Evolutionary conservation across 2,797 vertebrate genomes (phyloP), one percentile per base, ranked within the genome.

Genomic region (Chelon auratus): DNA sequence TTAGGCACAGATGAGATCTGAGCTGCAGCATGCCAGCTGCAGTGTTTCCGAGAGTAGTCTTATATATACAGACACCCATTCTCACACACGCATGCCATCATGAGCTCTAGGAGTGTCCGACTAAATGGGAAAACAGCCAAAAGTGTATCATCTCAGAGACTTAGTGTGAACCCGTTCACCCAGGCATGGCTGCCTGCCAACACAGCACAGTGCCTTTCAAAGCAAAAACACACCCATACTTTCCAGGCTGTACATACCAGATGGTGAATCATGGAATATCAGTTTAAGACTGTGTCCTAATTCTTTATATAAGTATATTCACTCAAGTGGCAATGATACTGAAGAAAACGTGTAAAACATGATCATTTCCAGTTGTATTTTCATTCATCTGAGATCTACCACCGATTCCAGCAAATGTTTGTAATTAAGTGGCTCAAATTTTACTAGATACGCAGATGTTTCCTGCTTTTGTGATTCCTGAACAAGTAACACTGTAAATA

Each of bases 151-250:
- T 47, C 30, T 33, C 0, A 10, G 5, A 12, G 18, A 9, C 37
- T 30, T 0, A 11, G 47, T 15, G 10, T 59, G 77, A 69, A 69
- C 72, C n/a, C 1, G 0, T 0, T 83, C 26, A 55, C 60, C 64
- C 52, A 0, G 1, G 26, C 15, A 33, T 6, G 0, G 60, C 30
- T 7, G 55, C 3, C 54, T 22, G 42, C 24, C 30, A 17, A 14
- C 22, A 26, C 39, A 20, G 33, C 12, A 24, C 3, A 20, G 43
- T 2, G 22, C 9, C 9, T 10, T 18, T 20, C 24, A 13, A 15
- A 55, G 24, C 20, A 58, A 20, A 64, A 52, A 65, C n/a, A 9
- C 40, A 26, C 24, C 43, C 61, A 39, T 11, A 5, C n/a, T 22
- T 11, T 30, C 10, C 18, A 50, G 20, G 20, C 17, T 30, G 26